Evolutionary conservation across 2,888 invertebrate species (phyloP).

Genomic region (Apoderus coryli): DNA sequence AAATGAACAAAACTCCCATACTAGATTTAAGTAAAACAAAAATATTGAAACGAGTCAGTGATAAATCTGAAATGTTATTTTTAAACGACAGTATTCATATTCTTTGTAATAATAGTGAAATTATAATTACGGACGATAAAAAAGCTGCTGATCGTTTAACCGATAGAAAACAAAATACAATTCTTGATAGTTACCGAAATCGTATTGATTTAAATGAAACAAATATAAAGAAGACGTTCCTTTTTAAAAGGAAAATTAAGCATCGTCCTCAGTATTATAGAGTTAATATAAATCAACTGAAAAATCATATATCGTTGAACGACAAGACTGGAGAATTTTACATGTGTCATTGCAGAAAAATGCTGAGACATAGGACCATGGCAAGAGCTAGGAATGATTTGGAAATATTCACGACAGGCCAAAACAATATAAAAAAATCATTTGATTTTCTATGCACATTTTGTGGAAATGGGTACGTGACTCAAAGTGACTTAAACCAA

Average conservation of each 20-base stretch:
- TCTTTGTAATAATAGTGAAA: slow-evolving; percentile 20
- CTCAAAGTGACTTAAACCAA: too few species aligned
- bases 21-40: slow-evolving; percentile 4
- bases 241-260: slow-evolving; percentile 9
- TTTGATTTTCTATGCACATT: too few species aligned
- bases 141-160: slow-evolving; percentile 19
- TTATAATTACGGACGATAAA: slow-evolving; percentile 21
- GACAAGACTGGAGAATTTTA: slow-evolving; percentile 21
- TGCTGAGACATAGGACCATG: too few species aligned
- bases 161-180: too few species aligned
- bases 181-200: too few species aligned
- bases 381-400: too few species aligned
- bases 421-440: too few species aligned
- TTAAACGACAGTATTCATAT: slow-evolving; percentile 21
- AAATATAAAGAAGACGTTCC: slow-evolving; percentile 5
- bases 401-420: too few species aligned
- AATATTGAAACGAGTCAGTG: slow-evolving; percentile 6
- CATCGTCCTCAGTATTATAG: slow-evolving; percentile 15
- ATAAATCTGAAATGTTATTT: slow-evolving; percentile 19
- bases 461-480: too few species aligned
- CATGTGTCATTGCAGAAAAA: slow-evolving; percentile 18
- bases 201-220: too few species aligned
- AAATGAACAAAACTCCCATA: too few species aligned
- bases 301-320: slow-evolving; percentile 16
- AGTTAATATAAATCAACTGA: slow-evolving; percentile 17